A percentile compares a stretch with the other conserved stretches of the same genome.
These are phyloP conservation scores for Glyphotaelius pellucidus DNA, from an alignment of 2,888 invertebrate species.

Conservation along the genomic window DNA sequence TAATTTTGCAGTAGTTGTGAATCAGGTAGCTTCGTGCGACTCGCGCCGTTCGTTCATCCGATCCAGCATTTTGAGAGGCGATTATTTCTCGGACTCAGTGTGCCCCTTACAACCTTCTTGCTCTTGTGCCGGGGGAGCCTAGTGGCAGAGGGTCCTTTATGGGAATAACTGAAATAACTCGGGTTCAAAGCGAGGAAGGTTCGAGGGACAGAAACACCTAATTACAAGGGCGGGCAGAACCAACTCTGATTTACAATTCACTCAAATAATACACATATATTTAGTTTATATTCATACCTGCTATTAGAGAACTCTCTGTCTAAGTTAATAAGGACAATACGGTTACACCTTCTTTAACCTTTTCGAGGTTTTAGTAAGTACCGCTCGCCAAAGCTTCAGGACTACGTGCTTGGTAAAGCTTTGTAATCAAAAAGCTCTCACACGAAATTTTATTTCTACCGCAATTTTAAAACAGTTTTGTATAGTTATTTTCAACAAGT, in stretches of 20 bases:
- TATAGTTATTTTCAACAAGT: neutral
- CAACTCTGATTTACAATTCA: constrained; percentile 48
- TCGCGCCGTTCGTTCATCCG: neutral
- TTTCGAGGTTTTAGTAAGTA: neutral
- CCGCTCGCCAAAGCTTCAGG: neutral
- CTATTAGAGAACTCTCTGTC: neutral
- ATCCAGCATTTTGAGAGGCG: neutral
- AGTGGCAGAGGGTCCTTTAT: constrained; percentile 51
- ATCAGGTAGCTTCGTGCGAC: neutral
- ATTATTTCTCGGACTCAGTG: neutral
- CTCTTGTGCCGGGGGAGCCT: neutral
- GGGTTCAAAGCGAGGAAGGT: constrained; percentile 58
- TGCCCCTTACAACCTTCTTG: neutral
- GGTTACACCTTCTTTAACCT: neutral
- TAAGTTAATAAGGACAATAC: neutral
- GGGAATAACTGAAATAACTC: constrained; percentile 63
- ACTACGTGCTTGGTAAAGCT: neutral
- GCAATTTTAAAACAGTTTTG: neutral
- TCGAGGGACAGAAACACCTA: constrained; percentile 63
- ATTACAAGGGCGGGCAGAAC: constrained; percentile 54
- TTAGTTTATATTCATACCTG: neutral
- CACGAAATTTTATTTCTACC: neutral
- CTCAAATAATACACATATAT: constrained; percentile 14
- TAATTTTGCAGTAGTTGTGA: constrained; percentile 10
- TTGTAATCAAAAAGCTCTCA: neutral